Evolutionary conservation across 1,140 invertebrate genomes (phyloP), one percentile per base, ranked within the genome.

Genomic region (Oreohelix idahoensis): DNA sequence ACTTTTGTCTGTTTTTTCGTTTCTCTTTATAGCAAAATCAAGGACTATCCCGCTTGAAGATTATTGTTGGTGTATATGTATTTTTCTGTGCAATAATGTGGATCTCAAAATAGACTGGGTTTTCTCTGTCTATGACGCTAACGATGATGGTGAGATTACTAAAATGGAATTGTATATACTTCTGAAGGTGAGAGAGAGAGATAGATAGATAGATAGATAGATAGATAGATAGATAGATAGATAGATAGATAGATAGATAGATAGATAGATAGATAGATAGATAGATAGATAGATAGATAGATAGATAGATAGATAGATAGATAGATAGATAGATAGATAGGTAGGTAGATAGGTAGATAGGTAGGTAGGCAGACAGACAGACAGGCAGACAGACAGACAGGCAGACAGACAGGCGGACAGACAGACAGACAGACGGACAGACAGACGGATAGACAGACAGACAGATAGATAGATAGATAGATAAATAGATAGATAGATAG

Each of bases 221-320:
- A 58, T n/a, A 58, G 53, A 58, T n/a, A 58, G 53, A 58, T 36
- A 69, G 26, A 66, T 15, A 53, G 26, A 58, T 32, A 58, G 39
- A 79, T 29, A 58, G 39, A 63, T 29, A 79, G 23, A 79, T 32
- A 79, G 39, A 79, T 58, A 79, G 26, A 63, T 35, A 79, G 8
- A 79, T 29, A 58, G 23, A 51, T 5, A 79, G 20, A 79, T 23
- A 49, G 15, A 58, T 58, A 58, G 53, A n/a, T 58, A 58, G 53
- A 58, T 23, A 58, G 15, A 58, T 15, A 58, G 53, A n/a, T 15
- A 58, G 53, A n/a, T 15, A 58, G 53, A 58, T 15, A 58, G 53
- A 58, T 15, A 58, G 53, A n/a, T 15, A 15, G 53, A 58, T 15
- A 58, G 53, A 58, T 58, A 58, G 53, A 58, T n/a, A 58, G 53